A percentile compares a stretch with the other conserved stretches of the same genome.
These are phyloP conservation scores for Macrophya alboannulata DNA, from an alignment of 2,888 invertebrate species.

Conservation along the genomic window DNA sequence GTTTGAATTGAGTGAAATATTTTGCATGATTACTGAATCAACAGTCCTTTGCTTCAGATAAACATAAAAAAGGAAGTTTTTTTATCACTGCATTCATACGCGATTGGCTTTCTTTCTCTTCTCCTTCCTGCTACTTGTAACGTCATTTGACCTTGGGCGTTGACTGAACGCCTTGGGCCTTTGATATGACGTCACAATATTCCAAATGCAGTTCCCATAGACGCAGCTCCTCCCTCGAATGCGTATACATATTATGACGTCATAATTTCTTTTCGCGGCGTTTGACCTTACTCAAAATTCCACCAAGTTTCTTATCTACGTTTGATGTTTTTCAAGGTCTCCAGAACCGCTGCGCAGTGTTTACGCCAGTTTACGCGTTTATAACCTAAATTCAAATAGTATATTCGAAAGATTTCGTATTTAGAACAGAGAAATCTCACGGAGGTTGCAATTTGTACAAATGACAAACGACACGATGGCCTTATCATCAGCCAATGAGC, in stretches of 20 bases:
- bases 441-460: neutral
- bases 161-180: neutral
- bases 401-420: neutral
- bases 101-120: no score
- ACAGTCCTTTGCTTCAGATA: neutral
- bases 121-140: no score
- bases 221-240: no score
- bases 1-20: neutral
- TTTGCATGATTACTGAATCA: neutral
- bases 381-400: conserved; percentile 16
- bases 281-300: neutral
- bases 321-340: neutral
- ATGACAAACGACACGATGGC: conserved; percentile 5
- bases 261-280: no score
- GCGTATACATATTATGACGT: no score
- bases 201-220: no score
- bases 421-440: neutral
- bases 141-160: neutral
- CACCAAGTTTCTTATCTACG: conserved; percentile 8
- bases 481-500: conserved; percentile 23
- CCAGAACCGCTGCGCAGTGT: no score
- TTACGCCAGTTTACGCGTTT: conserved; percentile 28
- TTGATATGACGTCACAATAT: neutral
- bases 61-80: neutral
- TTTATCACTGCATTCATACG: neutral